phyloP scores from a whole-genome alignment of 1,140 invertebrate species.

The Acromyrmex echinatior region DNA sequence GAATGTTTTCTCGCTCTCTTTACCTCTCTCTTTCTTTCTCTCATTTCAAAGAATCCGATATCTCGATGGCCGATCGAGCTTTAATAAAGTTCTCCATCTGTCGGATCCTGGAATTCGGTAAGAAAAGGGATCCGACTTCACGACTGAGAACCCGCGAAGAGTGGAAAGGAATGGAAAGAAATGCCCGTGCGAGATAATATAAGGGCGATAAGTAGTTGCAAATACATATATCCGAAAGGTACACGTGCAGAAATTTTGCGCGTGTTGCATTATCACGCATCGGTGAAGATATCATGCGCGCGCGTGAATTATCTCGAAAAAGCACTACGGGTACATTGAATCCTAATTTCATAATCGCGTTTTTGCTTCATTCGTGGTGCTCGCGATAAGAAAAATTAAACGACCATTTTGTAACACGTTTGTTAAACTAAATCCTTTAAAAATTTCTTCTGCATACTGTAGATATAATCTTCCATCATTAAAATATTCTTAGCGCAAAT shows the following conservation, averaged over 20 bases:
- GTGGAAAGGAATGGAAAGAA: neutral
- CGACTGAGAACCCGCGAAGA: constrained; percentile 26
- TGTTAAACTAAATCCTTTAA: neutral
- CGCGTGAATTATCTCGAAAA: constrained; percentile 7
- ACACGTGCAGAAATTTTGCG: constrained; percentile 37
- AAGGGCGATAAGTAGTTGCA: constrained; percentile 33
- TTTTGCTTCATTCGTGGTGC: neutral
- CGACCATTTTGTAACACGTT: neutral
- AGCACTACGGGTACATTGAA: neutral
- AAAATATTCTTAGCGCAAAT: neutral
- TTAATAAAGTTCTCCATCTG: constrained; percentile 73
- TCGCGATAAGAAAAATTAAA: constrained; percentile 36
- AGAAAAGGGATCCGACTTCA: constrained; percentile 46
- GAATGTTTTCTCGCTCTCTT: constrained; percentile 37
- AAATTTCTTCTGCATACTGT: neutral
- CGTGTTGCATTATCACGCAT: constrained; percentile 33
- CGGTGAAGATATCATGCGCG: constrained; percentile 10
- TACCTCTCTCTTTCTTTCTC: constrained; percentile 6
- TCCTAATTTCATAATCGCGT: constrained; percentile 33
- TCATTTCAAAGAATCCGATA: constrained; percentile 63
- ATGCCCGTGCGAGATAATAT: constrained; percentile 30
- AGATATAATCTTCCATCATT: neutral
- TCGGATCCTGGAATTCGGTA: constrained; percentile 55
- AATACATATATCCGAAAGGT: constrained; percentile 11
- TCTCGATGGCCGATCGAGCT: constrained; percentile 72